Evolutionary conservation across 2,888 invertebrate species (phyloP).

Genomic region (Eupsilia transversa): DNA sequence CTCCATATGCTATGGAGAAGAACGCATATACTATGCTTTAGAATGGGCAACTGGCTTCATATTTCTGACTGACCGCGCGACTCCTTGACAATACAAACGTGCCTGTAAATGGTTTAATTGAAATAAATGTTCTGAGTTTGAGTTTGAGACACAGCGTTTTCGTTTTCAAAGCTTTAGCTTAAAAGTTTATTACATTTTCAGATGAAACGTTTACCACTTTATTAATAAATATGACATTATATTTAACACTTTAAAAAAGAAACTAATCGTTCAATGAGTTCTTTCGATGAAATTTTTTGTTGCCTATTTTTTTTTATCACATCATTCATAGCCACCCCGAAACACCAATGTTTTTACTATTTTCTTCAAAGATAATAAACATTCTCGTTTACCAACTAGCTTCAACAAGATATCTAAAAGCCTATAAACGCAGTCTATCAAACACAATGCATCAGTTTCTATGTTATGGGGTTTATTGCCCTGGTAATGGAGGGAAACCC

Average conservation of each 20-base stretch:
- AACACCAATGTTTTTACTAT: neutral
- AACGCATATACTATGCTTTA: no score
- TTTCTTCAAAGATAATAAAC: neutral
- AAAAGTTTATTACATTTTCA: neutral
- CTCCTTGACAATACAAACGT: no score
- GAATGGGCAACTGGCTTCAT: no score
- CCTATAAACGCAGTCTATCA: slow-evolving; percentile 18
- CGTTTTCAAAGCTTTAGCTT: neutral
- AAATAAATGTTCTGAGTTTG: no score
- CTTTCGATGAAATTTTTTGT: no score
- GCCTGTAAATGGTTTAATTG: no score
- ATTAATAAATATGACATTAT: neutral
- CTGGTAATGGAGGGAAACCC: slow-evolving; percentile 35
- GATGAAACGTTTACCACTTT: neutral
- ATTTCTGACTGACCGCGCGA: no score
- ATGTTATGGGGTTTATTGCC: slow-evolving; percentile 43
- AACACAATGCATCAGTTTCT: slow-evolving; percentile 27
- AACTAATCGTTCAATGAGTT: no score
- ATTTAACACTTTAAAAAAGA: no score
- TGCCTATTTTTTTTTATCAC: no score
- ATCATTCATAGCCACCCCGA: neutral
- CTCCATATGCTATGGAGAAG: no score
- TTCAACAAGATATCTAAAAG: neutral
- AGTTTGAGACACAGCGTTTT: no score
- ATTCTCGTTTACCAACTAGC: neutral